Evolutionary conservation across 2,888 invertebrate species (phyloP), one percentile per base, ranked within the genome.

Genomic region (Andrena hattorfiana): DNA sequence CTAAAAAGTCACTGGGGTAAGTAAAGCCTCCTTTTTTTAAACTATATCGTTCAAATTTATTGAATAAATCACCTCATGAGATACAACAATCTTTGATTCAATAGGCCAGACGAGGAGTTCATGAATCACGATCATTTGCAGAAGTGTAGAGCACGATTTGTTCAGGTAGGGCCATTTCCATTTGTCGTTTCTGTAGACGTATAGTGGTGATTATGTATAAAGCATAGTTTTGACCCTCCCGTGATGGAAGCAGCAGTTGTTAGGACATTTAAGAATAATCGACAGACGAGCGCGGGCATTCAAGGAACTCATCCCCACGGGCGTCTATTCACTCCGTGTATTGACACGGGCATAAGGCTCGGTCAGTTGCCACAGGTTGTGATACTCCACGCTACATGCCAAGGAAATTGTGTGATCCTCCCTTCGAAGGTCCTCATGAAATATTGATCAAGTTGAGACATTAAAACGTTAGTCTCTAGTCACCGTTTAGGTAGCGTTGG

Each of bases 401-500:
- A 42, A 5, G 16, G 42, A 59, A 28, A 59, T 16, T 59, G 13
- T 13, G 59, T 13, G 1, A 16, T 42, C 4, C 42, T 16, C 13
- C 42, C 42, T 16, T 42, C 42, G 13, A 13, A 13, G 3, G 1
- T 42, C 0, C 1, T 42, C 42, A 16, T 5, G 42, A 42, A 42
- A 42, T 42, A 42, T 42, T 42, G 16, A 42, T 42, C 13, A 42
- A 42, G 42, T 42, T 16, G 42, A 16, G 42, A 42, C 60, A 28
- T 68, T 59, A 51, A 76, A 42, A 42, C 42, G 13, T 4, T 51
- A 54, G 67, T 30, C 26, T 26, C 56, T 35, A 68, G 69, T 81
- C 49, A 78, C 79, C 73, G 83, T 81, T 78, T 78, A 75, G 60
- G 63, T 56, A 66, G 23, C 67, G 63, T 42, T 48, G 48, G 26